These are phyloP conservation scores for Bujurquina vittata DNA, from an alignment of 2,113 vertebrate genomes.

Conservation along the genomic window DNA sequence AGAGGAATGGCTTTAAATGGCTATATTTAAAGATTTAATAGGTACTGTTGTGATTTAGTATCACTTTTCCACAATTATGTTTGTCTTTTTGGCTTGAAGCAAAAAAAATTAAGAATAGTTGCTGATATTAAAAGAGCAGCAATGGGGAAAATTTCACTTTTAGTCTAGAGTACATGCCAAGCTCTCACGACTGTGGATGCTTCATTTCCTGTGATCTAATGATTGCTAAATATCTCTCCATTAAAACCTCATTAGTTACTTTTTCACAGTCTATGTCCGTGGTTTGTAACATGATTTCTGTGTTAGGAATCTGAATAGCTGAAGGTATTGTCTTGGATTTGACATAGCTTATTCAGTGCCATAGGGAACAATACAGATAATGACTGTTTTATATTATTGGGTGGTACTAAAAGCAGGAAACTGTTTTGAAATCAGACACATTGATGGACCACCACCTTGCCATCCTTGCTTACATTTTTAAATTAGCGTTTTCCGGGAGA, in stretches of 20 bases:
- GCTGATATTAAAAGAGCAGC: neutral
- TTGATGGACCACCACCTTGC: neutral
- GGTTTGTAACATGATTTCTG: neutral
- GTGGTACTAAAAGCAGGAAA: neutral
- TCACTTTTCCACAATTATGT: neutral
- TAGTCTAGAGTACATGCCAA: neutral
- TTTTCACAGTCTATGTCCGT: neutral
- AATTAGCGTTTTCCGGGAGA: neutral
- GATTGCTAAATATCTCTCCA: neutral
- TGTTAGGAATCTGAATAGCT: neutral
- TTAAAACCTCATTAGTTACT: neutral
- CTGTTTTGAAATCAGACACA: neutral
- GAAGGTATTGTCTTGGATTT: neutral
- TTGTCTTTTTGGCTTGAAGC: neutral
- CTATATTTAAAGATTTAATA: neutral
- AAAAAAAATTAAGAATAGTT: neutral
- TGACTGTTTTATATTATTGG: neutral
- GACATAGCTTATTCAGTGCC: neutral
- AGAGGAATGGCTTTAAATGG: neutral
- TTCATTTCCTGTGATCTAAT: constrained; percentile 3
- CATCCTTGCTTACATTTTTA: neutral
- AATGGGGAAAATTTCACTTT: neutral
- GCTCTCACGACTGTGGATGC: neutral
- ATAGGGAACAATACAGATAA: neutral
- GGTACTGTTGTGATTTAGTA: neutral